Percentiles rank a stretch among this genome's conserved stretches.
These are phyloP conservation scores for Lysiphlebus fabarum DNA, from an alignment of 1,140 invertebrate species.

Conservation along the genomic window DNA sequence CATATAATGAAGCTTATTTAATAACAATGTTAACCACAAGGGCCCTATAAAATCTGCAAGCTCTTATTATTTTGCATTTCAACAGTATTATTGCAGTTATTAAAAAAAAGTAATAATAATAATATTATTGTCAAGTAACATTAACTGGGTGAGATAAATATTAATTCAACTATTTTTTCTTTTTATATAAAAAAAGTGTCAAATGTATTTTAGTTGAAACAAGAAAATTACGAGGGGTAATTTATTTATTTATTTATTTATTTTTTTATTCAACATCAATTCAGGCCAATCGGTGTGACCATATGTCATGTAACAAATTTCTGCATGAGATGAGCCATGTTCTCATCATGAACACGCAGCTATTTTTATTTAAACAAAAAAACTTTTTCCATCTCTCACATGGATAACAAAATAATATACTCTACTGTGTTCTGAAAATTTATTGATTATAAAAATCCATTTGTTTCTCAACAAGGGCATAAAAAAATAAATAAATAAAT, in stretches of 20 bases:
- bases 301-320: slow-evolving; percentile 5
- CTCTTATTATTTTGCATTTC: too few species aligned
- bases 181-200: too few species aligned
- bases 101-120: too few species aligned
- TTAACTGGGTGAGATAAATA: too few species aligned
- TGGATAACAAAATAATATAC: too few species aligned
- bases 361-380: slow-evolving; percentile 1
- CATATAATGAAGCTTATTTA: too few species aligned
- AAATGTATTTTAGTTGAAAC: too few species aligned
- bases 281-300: neutral
- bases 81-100: too few species aligned
- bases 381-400: neutral
- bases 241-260: neutral
- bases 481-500: too few species aligned
- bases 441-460: neutral
- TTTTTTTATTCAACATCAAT: neutral
- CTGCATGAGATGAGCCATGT: slow-evolving; percentile 19
- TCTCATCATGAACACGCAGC: slow-evolving; percentile 15
- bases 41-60: too few species aligned
- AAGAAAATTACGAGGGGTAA: slow-evolving; percentile 6
- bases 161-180: too few species aligned
- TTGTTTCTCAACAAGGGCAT: slow-evolving; percentile 3
- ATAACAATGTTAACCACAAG: neutral
- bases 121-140: too few species aligned
- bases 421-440: neutral